A percentile compares a stretch with the other conserved stretches of the same genome.
Evolutionary conservation across 2,113 vertebrate species (phyloP).

Genomic region (Corapipo altera): DNA sequence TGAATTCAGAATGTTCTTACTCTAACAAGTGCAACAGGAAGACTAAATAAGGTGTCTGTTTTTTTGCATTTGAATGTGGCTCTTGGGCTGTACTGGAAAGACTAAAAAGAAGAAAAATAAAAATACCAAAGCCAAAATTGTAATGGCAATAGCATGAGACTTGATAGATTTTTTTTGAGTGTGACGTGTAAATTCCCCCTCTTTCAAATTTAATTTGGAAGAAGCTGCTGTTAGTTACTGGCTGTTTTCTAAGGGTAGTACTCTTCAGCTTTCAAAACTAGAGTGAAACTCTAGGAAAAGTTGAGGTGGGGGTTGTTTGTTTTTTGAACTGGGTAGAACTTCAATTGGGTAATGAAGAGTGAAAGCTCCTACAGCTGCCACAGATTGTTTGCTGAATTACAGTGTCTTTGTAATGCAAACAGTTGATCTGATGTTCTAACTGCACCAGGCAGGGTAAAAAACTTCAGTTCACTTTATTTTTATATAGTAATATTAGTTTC

Average conservation of each 20-base stretch:
- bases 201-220: neutral
- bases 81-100: neutral
- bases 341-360: neutral
- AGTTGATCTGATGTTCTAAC: neutral
- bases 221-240: neutral
- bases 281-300: neutral
- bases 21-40: neutral
- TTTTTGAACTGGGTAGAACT: neutral
- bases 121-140: neutral
- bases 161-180: neutral
- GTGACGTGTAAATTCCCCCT: neutral
- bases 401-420: rapidly evolving
- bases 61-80: neutral
- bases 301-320: neutral
- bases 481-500: neutral
- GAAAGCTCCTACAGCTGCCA: neutral
- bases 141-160: neutral
- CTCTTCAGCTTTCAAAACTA: neutral
- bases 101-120: neutral
- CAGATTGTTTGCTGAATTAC: neutral
- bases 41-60: neutral
- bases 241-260: neutral
- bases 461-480: neutral
- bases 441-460: neutral
- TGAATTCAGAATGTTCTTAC: neutral